A percentile compares a stretch with the other conserved stretches of the same genome.
Evolutionary conservation across 2,888 invertebrate species (phyloP).

Genomic region (Oscheius sp.): DNA sequence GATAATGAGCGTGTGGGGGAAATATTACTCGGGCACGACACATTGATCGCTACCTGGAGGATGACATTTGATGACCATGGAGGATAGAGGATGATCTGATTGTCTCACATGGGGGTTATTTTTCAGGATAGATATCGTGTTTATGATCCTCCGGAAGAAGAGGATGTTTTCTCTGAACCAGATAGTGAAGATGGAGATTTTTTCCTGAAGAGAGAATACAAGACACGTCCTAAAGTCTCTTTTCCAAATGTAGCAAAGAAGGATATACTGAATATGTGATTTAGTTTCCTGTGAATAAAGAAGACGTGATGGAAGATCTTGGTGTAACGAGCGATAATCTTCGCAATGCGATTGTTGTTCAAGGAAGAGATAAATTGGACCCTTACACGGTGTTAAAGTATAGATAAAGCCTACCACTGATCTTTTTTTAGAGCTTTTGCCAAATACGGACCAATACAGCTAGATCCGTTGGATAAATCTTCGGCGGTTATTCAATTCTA

Average conservation of each 20-base stretch:
- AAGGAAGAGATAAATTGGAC: not conserved
- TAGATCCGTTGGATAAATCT: not conserved
- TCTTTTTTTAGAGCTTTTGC: constrained; percentile 2
- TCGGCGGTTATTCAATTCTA: not conserved
- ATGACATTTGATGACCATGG: constrained; percentile 21
- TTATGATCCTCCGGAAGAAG: not conserved
- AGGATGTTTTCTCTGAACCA: not conserved
- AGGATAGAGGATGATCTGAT: constrained; percentile 16
- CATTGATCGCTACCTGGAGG: constrained; percentile 25
- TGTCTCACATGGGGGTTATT: constrained; percentile 2
- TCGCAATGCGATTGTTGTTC: not conserved
- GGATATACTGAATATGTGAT: too few relatives aligned
- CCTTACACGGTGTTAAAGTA: not conserved
- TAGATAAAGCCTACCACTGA: not conserved
- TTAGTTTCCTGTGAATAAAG: not conserved
- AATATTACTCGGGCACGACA: not conserved
- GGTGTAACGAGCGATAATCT: not conserved
- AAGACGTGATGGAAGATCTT: constrained; percentile 1
- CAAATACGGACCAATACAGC: not conserved
- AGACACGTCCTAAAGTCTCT: not conserved
- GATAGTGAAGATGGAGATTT: not conserved
- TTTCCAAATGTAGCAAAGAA: not conserved
- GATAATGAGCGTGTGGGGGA: constrained; percentile 26
- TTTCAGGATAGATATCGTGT: not conserved
- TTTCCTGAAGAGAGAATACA: not conserved